Base-by-base conservation (phyloP, 2,888 invertebrate genomes). In the Boloria selene region DNA sequence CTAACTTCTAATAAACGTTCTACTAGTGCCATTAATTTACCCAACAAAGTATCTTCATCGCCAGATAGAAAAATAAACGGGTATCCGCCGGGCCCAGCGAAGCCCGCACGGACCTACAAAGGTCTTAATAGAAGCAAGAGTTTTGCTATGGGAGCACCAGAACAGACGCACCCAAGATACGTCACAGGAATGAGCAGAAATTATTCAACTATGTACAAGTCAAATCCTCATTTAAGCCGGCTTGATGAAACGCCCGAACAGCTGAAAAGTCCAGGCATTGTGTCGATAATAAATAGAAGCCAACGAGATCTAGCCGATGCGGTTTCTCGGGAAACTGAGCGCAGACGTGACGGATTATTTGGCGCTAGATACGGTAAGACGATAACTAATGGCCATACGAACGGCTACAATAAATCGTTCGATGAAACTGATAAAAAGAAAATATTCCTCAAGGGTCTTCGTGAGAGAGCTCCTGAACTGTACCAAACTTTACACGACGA, bases 261-360 rank as follows among this genome's bases (percentile, higher is more conserved):
- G 64, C 87, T 96, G 10, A 97, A 97, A 82, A 97, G 97, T 82
- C 97, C 97, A 0, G 96, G 97, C 50, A 95, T 97, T 72, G 95
- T 97, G 49, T 96, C 97, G 65, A 96, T 96, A 73, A 96, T 97
- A 69, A 97, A 96, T 81, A 94, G 97, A 72, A 97, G 97, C 83
- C 96, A 96, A 79, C 94, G 95, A 69, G 97, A 97, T 82, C 86
- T 97, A 31, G 94, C 95, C 31, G 95, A 95, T 77, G 94, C 94
- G 10, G 90, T 93, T 2, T 92, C 92, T 4, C 82, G 90, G 16
- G 93, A 93, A 78, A 92, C 93, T 1, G 92, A 92, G 75, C 90
- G 92, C 38, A 85, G 91, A 69, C 91, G 89, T 51, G 93, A 93
- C 70, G 93, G 93, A 45, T 76, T 93, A 18, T 93, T 93, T 73